Evolutionary conservation across 2,113 vertebrate genomes (phyloP).

Genomic region (Oenanthe oenanthe): DNA sequence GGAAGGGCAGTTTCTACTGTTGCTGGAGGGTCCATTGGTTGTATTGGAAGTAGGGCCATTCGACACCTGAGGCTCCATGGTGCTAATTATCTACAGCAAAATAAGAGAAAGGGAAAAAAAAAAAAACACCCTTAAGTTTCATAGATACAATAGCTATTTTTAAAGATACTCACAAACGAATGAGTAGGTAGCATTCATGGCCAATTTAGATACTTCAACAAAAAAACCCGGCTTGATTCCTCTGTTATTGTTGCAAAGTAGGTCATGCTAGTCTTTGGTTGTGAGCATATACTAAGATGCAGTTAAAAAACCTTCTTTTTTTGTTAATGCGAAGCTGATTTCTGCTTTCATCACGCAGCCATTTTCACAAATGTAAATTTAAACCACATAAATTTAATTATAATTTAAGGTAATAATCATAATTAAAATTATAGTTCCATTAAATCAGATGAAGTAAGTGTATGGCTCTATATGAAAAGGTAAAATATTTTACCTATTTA

Average conservation of each 20-base stretch:
- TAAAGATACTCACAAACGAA: slow-evolving; percentile 63
- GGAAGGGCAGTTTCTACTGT: slow-evolving; percentile 98
- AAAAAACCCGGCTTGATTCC: slow-evolving; percentile 71
- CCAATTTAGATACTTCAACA: slow-evolving; percentile 76
- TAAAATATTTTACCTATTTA: slow-evolving; percentile 82
- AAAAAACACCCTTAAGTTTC: slow-evolving; percentile 46
- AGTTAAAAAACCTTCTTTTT: slow-evolving; percentile 74
- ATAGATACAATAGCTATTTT: slow-evolving; percentile 69
- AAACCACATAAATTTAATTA: slow-evolving; percentile 83
- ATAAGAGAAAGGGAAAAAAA: slow-evolving; percentile 17
- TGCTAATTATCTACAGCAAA: slow-evolving; percentile 96
- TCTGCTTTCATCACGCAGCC: slow-evolving; percentile 79
- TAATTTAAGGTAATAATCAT: slow-evolving; percentile 83
- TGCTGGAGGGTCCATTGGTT: slow-evolving; percentile 96
- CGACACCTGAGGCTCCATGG: slow-evolving; percentile 99
- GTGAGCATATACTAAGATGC: slow-evolving; percentile 78
- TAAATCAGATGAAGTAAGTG: slow-evolving; percentile 79
- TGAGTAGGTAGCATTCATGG: slow-evolving; percentile 69
- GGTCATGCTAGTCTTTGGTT: slow-evolving; percentile 75
- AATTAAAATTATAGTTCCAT: slow-evolving; percentile 83
- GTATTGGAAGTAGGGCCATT: slow-evolving; percentile 97
- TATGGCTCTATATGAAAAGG: slow-evolving; percentile 73
- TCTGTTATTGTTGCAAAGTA: slow-evolving; percentile 79
- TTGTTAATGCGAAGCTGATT: slow-evolving; percentile 80
- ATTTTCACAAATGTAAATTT: slow-evolving; percentile 82